Conservation (phyloP, 1,140 invertebrate genomes). For the Lepidurus couesii region DNA sequence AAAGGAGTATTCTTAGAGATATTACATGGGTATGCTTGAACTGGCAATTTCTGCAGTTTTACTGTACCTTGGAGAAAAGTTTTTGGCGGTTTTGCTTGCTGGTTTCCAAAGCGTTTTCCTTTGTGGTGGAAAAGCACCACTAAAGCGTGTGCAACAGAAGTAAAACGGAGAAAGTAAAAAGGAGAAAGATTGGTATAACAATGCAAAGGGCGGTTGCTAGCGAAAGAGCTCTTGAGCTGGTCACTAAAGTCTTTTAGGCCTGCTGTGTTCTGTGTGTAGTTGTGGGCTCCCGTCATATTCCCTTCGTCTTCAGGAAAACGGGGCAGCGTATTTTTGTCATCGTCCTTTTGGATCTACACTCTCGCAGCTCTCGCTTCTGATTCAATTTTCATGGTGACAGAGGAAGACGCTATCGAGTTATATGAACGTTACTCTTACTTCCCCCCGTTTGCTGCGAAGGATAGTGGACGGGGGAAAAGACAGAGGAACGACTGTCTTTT, state of each 20-base stretch:
- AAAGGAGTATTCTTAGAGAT: too few species aligned
- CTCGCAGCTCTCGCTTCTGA: not conserved
- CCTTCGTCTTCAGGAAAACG: not conserved
- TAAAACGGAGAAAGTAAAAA: not conserved
- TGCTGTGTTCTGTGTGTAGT: not conserved
- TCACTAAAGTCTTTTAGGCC: not conserved
- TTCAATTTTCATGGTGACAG: conserved; percentile 15
- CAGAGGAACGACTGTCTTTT: not conserved
- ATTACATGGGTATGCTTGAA: too few species aligned
- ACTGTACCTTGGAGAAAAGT: too few species aligned
- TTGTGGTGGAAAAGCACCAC: not conserved
- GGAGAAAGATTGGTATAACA: not conserved
- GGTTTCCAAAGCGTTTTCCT: too few species aligned
- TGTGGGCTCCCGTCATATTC: not conserved
- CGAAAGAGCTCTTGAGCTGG: not conserved
- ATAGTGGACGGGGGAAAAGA: not conserved
- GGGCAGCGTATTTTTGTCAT: not conserved
- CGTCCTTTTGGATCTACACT: not conserved
- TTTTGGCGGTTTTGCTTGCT: too few species aligned
- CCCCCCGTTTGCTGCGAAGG: not conserved
- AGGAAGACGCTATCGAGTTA: not conserved
- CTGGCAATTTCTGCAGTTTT: too few species aligned
- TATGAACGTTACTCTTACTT: not conserved
- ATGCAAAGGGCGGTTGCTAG: not conserved
- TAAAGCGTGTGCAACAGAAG: not conserved